phyloP scores from a whole-genome alignment of 2,797 vertebrate genomes.

The Chiropotes sagulatus region DNA sequence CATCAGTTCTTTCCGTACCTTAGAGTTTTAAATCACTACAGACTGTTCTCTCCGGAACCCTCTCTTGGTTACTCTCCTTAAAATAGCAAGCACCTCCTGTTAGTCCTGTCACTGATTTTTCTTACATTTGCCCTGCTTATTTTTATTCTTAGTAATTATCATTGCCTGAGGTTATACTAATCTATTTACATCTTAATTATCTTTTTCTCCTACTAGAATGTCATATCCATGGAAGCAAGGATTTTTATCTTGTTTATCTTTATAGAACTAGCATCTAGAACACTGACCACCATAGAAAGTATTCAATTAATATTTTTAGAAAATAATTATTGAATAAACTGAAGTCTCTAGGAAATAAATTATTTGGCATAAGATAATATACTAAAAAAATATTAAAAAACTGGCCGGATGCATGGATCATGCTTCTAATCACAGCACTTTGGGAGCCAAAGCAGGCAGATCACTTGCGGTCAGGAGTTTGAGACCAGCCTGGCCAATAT shows the following conservation, averaged over 20 bases:
- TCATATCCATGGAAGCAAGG: background rate
- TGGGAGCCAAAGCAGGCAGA: no score
- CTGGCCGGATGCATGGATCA: no score
- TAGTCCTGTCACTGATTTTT: background rate
- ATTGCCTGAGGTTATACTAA: background rate
- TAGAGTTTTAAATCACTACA: background rate
- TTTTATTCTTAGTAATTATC: background rate
- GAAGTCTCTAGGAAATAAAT: background rate
- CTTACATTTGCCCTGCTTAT: background rate
- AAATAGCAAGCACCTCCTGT: background rate
- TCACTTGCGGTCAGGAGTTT: no score
- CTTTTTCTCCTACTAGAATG: background rate
- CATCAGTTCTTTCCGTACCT: background rate
- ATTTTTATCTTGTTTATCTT: background rate
- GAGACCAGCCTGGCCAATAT: no score
- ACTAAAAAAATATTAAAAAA: background rate
- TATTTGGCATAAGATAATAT: background rate
- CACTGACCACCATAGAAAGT: background rate
- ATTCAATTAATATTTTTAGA: background rate
- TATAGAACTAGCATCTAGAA: background rate
- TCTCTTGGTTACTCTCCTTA: background rate
- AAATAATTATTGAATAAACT: slow-evolving; percentile 3
- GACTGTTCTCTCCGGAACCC: background rate
- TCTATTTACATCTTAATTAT: background rate
- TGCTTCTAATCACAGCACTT: no score